phyloP scores from a whole-genome alignment of 1,140 invertebrate species.

The Lutraria rhynchaena region DNA sequence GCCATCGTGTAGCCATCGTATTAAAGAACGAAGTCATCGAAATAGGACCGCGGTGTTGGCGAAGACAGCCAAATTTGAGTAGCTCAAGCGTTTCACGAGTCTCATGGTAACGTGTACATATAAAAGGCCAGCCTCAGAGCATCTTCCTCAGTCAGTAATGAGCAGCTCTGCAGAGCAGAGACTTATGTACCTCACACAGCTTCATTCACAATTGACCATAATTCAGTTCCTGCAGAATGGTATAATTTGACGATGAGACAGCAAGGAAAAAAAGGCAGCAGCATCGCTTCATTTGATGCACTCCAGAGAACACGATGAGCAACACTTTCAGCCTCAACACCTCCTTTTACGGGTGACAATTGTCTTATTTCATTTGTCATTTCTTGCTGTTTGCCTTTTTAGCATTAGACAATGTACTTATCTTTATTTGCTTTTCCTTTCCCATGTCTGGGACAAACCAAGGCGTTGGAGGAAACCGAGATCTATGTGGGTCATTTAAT shows the following conservation, averaged over 20 bases:
- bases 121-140: conserved; percentile 45
- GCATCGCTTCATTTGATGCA: conserved; percentile 41
- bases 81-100: conserved; percentile 41
- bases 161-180: conserved; percentile 27
- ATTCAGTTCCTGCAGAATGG: conserved; percentile 31
- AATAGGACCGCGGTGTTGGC: conserved; percentile 55
- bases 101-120: conserved; percentile 29
- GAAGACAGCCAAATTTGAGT: no score
- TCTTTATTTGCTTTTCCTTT: neutral
- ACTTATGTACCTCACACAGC: neutral
- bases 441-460: neutral
- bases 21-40: conserved; percentile 36
- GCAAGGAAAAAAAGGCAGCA: conserved; percentile 44
- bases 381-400: no score
- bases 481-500: neutral
- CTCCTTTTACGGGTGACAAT: conserved; percentile 39
- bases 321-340: conserved; percentile 47
- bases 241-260: conserved; percentile 41
- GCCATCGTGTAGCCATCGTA: conserved; percentile 20
- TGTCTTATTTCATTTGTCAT: conserved; percentile 47
- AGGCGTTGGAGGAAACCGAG: neutral
- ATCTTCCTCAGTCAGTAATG: conserved; percentile 32
- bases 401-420: no score
- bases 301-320: conserved; percentile 33
- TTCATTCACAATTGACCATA: conserved; percentile 40